A percentile compares a stretch with the other conserved stretches of the same genome.
phyloP scores from a whole-genome alignment of 2,888 invertebrate genomes.

The Coremacera marginata region DNA sequence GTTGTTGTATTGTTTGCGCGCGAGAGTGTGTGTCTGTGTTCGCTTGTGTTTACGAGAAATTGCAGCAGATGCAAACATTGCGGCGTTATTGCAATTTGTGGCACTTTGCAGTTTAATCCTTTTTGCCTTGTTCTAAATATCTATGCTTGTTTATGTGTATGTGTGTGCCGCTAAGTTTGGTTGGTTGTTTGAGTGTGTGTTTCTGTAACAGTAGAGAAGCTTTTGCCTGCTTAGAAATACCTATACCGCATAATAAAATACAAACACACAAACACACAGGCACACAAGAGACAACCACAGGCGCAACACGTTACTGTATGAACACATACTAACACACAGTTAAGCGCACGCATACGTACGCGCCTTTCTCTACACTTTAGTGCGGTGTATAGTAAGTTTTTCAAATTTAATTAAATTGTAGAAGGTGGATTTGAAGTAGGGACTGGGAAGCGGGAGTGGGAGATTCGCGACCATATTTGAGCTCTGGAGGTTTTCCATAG shows the following conservation, averaged over 20 bases:
- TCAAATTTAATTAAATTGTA: constrained; percentile 32
- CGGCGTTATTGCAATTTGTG: constrained; percentile 33
- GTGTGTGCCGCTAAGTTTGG: neutral
- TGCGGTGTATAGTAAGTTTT: constrained; percentile 6
- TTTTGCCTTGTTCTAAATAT: constrained; percentile 5
- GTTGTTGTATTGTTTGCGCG: neutral
- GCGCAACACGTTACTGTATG: constrained; percentile 22
- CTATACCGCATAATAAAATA: neutral
- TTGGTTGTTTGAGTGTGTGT: neutral
- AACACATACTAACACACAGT: too few relatives aligned
- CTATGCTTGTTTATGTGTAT: neutral
- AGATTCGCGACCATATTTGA: neutral
- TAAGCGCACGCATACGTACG: neutral
- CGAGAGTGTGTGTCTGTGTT: neutral
- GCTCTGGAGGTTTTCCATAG: neutral
- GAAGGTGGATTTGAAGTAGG: neutral
- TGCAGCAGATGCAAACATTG: constrained; percentile 36
- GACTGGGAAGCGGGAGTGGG: neutral
- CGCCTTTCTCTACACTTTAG: neutral
- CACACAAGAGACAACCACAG: constrained; percentile 19
- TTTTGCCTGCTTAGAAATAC: constrained; percentile 11
- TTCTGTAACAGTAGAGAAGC: neutral
- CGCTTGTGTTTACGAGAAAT: neutral
- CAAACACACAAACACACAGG: neutral
- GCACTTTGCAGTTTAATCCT: constrained; percentile 37